These are phyloP conservation scores for Neodiprion virginianus DNA, from an alignment of 1,140 invertebrate species.

Conservation along the genomic window DNA sequence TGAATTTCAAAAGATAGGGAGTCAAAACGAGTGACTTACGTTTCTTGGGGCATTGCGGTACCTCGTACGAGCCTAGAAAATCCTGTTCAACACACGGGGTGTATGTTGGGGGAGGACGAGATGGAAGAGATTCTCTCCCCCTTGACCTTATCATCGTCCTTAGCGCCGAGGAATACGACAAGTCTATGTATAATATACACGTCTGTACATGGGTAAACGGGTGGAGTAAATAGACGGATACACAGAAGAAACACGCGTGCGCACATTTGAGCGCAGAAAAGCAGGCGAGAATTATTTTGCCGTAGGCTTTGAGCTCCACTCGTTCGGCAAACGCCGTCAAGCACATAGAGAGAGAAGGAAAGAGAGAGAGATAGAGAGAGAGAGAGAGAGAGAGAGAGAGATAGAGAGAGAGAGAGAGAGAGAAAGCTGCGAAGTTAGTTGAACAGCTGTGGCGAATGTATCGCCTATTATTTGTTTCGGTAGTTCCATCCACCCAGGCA, in stretches of 20 bases:
- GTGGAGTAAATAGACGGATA: too few relatives aligned
- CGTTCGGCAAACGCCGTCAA: neutral
- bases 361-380: too few relatives aligned
- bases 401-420: neutral
- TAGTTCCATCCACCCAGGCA: conserved; percentile 26
- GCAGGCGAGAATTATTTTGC: conserved; percentile 1
- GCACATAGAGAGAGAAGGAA: neutral
- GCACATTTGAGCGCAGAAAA: neutral
- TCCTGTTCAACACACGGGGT: neutral
- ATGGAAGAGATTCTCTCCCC: neutral
- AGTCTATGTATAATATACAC: neutral
- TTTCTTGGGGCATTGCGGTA: neutral
- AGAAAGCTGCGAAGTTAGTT: conserved; percentile 33
- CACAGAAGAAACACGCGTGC: too few relatives aligned
- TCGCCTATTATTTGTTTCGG: conserved; percentile 47
- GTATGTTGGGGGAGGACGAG: neutral
- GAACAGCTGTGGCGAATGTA: conserved; percentile 48
- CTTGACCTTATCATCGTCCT: neutral
- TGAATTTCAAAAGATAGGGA: neutral
- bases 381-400: neutral
- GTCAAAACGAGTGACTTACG: neutral
- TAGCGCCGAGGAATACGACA: too few relatives aligned
- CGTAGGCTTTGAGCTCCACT: neutral
- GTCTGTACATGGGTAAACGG: neutral
- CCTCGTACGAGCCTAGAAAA: neutral